Evolutionary conservation across 1,140 invertebrate genomes (phyloP), one percentile per base, ranked within the genome.

Genomic region (Bombus huntii): DNA sequence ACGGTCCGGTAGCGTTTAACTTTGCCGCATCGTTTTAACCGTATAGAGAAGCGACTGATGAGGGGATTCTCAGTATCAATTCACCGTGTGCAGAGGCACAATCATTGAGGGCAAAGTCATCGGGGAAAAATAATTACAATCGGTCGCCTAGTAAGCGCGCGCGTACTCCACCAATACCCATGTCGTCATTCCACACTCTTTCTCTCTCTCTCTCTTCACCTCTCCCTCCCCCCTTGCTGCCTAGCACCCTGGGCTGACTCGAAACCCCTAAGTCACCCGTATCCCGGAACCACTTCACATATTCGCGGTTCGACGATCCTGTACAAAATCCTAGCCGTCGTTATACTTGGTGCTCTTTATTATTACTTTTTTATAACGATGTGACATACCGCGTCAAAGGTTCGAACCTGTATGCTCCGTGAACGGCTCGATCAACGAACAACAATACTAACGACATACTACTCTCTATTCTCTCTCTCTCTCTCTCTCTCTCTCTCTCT

Each of bases 71-170:
- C 92, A 89, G 90, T 88, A 80, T 85, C 83, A 90, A 92, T 93
- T 93, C 91, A 93, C 81, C 78, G 76, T 76, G 83, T 34, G 66
- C 73, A 73, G 78, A 87, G 81, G 82, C 78, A 90, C 89, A 87
- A 89, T 88, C 91, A 88, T 91, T 84, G 82, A 77, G 78, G 70
- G 71, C 83, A 83, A 87, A 89, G 80, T 90, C 81, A 93, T 92
- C 87, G 87, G 91, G 90, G 89, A 92, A 94, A 94, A 94, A 94
- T 94, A 94, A 94, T 94, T 93, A 94, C 93, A 91, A 93, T 92
- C 91, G 92, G 85, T 86, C 87, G 90, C 89, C 81, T 83, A 72
- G 82, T 87, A 85, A 87, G 84, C 81, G 71, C 71, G 28, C 71
- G 31, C 70, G 66, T 73, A 87, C 81, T 90, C 81, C 85, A 83